A percentile compares a stretch with the other conserved stretches of the same genome.
phyloP scores from a whole-genome alignment of 2,113 vertebrate species.

The Plotosus lineatus region DNA sequence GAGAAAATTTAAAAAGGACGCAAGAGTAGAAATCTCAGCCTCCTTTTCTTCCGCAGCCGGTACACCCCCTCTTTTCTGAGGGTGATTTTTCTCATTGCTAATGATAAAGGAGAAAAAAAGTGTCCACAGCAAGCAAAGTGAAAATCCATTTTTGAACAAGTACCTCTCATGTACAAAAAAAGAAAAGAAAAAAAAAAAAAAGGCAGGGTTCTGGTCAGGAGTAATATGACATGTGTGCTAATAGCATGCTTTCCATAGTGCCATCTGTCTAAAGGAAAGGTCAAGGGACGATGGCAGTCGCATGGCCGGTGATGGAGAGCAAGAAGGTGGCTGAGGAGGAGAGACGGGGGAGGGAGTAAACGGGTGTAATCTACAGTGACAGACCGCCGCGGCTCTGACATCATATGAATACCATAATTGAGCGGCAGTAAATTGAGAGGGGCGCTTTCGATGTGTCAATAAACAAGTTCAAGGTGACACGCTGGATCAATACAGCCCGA shows the following conservation, averaged over 20 bases:
- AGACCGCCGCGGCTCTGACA: conserved; percentile 84
- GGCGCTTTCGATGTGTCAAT: conserved; percentile 97
- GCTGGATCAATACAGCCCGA: conserved; percentile 93
- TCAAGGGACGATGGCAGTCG: conserved; percentile 79
- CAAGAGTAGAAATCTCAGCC: conserved; percentile 7
- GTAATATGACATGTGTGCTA: conserved; percentile 80
- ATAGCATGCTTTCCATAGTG: conserved; percentile 83
- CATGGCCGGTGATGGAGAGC: conserved; percentile 53
- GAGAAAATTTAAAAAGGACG: conserved; percentile 24
- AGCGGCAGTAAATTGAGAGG: conserved; percentile 92
- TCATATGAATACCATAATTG: conserved; percentile 99
- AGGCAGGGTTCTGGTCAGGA: conserved; percentile 62
- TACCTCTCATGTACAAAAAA: conserved; percentile 75
- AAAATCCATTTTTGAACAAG: conserved; percentile 79
- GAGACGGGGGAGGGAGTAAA: conserved; percentile 63
- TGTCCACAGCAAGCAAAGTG: conserved; percentile 55
- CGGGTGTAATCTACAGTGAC: conserved; percentile 79
- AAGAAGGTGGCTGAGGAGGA: conserved; percentile 16
- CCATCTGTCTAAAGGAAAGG: conserved; percentile 83
- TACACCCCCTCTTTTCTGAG: conserved; percentile 18
- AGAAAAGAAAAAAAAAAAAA: conserved; percentile 73
- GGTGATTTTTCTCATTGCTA: conserved; percentile 43
- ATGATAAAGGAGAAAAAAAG: conserved; percentile 52
- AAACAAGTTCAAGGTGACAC: conserved; percentile 99
- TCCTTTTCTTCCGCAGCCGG: conserved; percentile 7